Evolutionary conservation across 2,113 vertebrate species (phyloP).

Genomic region (Platysternon megacephalum): DNA sequence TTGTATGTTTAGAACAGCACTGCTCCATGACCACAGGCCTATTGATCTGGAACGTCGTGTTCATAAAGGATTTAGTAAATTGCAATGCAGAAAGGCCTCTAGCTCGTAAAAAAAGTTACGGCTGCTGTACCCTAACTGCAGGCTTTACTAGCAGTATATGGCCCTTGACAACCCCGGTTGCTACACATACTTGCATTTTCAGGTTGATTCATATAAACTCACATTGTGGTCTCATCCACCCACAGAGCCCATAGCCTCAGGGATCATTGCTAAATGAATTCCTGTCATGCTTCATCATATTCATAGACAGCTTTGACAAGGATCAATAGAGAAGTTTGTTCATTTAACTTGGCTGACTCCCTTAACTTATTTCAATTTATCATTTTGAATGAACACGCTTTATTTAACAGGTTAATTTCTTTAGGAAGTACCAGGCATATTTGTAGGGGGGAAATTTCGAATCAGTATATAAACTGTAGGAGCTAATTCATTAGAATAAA

Average conservation of each 20-base stretch:
- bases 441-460: not conserved
- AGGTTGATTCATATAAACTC: not conserved
- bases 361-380: constrained; percentile 19
- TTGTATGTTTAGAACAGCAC: not conserved
- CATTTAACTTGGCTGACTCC: not conserved
- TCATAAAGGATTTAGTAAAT: not conserved
- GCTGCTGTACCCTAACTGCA: not conserved
- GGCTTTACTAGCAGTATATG: not conserved
- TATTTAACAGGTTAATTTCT: constrained; percentile 17
- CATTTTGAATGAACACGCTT: not conserved
- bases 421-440: not conserved
- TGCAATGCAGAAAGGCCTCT: not conserved
- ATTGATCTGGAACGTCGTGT: not conserved
- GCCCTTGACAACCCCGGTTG: not conserved
- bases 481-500: not conserved
- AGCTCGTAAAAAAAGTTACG: not conserved
- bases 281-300: constrained; percentile 16
- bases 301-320: constrained; percentile 32
- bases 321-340: constrained; percentile 24
- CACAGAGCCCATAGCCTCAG: not conserved
- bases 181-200: not conserved
- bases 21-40: not conserved
- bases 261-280: constrained; percentile 14
- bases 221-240: not conserved
- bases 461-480: not conserved